Evolutionary conservation across 2,113 vertebrate species (phyloP), one percentile per base, ranked within the genome.

Genomic region (Lipotes vexillifer): DNA sequence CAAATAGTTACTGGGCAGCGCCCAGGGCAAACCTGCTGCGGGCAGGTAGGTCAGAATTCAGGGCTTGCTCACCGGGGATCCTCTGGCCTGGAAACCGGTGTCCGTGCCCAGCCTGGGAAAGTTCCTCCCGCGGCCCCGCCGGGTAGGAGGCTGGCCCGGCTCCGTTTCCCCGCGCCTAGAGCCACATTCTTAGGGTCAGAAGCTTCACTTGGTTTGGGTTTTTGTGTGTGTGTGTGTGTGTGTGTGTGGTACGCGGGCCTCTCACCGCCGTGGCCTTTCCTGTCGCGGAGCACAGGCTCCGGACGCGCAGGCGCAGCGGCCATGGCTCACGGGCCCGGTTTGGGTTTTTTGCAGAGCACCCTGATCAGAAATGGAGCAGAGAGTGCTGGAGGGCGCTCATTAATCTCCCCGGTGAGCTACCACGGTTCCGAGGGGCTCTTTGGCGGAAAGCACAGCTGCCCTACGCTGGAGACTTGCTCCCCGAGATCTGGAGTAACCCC

Each of bases 91-190:
- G 86, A 21, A 74, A 46, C 20, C 20, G 90, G 44, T 4, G 77
- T 89, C 85, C 57, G 44, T 4, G 77, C 92, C 85, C 57, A 57
- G 68, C 69, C 96, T 81, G 94, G 95, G 97, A 93, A 95, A 96
- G 97, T 98, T 98, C 96, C 85, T 31, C 10, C 93, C 23, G 85
- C 96, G 97, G 97, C 93, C 96, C 13, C 17, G 87, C 93, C 89
- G 96, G 97, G 90, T 98, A 95, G 97, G 90, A 92, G 97, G 94
- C 97, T 96, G 97, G 86, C 95, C 94, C 59, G 41, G 68, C 81
- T 91, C 59, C 83, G 93, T 33, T 41, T n/a, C 52, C 21, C 36
- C 0, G 36, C 0, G 36, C 31, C 2, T 29, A 5, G 15, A 96
- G 41, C 94, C 78, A 77, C 77, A 63, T 57, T 90, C 59, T 31